Evolutionary conservation across 2,113 vertebrate genomes (phyloP), one percentile per base, ranked within the genome.

Genomic region (Oreotrochilus melanogaster): DNA sequence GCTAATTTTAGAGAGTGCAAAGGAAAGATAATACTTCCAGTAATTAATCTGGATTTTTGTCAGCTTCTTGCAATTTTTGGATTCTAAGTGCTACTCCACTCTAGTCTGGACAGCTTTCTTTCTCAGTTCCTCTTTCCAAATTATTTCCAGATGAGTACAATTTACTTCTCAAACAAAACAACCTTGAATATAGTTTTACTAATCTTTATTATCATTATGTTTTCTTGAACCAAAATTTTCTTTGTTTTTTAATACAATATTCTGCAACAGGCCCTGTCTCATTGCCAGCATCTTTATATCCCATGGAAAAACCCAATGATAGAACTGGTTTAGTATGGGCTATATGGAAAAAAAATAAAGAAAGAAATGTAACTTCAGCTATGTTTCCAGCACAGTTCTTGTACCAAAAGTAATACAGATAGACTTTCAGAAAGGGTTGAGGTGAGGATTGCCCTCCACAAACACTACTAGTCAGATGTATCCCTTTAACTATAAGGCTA

Each of bases 1-100:
- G 56, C 74, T 93, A 82, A 87, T 91, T 95, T 96, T 91, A 91
- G 81, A 64, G 91, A 88, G 28, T 58, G n/a, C 14, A 79, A 78
- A 87, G 87, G 37, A 31, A 65, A 81, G 72, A 61, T 82, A 87
- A 83, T 75, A 66, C 42, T 57, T 76, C 15, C 69, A 82, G 35
- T 4, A 8, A 69, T 73, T 91, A 89, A 76, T 72, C 62, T 92
- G 89, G 66, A 82, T 91, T 92, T 95, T 92, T 82, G 88, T 95
- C 91, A 92, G 27, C 25, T 88, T 80, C 75, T 88, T 74, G 35
- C 24, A 66, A 19, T 65, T 70, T 95, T 85, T 89, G 73, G 61
- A 86, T 75, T 87, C 70, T 30, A 78, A 78, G 19, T 24, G 23
- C 53, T 69, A 31, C 18, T 91, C 35, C 10, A 2, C 39, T 89